Conservation (phyloP, 2,888 invertebrate genomes). For the Meteorus cinctellus region DNA sequence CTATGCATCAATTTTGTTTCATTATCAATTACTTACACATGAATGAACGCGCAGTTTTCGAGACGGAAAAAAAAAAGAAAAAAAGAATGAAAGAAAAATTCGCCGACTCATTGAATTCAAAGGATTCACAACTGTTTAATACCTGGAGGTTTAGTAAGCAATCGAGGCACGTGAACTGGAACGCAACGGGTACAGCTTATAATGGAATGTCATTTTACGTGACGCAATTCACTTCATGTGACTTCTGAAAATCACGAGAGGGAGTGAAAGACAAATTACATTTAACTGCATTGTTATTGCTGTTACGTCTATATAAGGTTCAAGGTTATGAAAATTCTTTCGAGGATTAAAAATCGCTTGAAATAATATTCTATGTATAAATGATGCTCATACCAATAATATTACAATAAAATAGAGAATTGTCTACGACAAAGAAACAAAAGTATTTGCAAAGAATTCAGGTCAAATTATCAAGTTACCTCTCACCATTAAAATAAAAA, state of each 20-base stretch:
- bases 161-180: conserved; percentile 45
- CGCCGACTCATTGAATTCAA: neutral
- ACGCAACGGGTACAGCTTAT: conserved; percentile 47
- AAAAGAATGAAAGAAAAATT: conserved; percentile 17
- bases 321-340: conserved; percentile 18
- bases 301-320: conserved; percentile 8
- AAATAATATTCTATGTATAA: neutral
- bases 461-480: conserved; percentile 19
- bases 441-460: conserved; percentile 29
- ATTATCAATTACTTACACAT: neutral
- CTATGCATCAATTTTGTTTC: neutral
- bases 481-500: conserved; percentile 11
- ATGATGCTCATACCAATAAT: neutral
- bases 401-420: neutral
- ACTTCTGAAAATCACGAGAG: conserved; percentile 3
- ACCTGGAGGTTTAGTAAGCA: neutral
- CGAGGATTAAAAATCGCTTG: neutral
- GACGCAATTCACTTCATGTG: conserved; percentile 43
- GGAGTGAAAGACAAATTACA: conserved; percentile 8
- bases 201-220: conserved; percentile 45
- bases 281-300: conserved; percentile 11
- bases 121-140: neutral
- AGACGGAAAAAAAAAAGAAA: neutral
- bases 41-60: conserved; percentile 3
- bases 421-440: neutral